Conservation (phyloP, 2,888 invertebrate genomes). For the Drosophila fungiperda region DNA sequence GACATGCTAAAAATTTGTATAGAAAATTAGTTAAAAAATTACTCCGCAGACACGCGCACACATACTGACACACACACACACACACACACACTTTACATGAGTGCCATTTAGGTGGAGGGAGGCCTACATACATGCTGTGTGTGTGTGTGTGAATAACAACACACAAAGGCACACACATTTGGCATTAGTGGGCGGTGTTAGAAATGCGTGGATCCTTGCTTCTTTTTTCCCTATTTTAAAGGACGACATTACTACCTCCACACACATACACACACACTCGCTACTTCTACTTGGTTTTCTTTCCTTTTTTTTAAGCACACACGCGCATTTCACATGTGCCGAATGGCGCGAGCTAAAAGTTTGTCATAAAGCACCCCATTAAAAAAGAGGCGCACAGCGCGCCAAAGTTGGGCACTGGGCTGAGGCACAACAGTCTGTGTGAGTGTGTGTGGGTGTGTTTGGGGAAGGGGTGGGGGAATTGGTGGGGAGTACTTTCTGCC, state of each 20-base stretch:
- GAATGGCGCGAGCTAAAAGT: constrained; percentile 76
- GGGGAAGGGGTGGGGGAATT: neutral
- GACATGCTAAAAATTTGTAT: constrained; percentile 83
- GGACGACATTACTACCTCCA: constrained; percentile 45
- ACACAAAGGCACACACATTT: constrained; percentile 52
- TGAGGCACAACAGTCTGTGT: neutral
- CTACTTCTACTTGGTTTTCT: neutral
- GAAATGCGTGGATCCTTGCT: constrained; percentile 73
- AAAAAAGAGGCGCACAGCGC: constrained; percentile 67
- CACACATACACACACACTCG: constrained; percentile 21
- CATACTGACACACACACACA: constrained; percentile 37
- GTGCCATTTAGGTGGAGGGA: constrained; percentile 15
- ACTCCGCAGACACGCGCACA: constrained; percentile 76
- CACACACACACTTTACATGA: constrained; percentile 38
- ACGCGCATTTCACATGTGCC: constrained; percentile 51
- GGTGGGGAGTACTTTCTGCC: neutral
- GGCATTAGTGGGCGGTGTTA: constrained; percentile 85
- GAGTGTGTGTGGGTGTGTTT: neutral
- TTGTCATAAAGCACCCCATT: constrained; percentile 83
- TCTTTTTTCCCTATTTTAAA: constrained; percentile 15
- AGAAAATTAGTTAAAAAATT: constrained; percentile 85
- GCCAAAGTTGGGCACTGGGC: constrained; percentile 21
- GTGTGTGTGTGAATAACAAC: constrained; percentile 11
- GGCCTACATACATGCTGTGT: constrained; percentile 20
- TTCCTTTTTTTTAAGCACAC: neutral